A percentile compares a stretch with the other conserved stretches of the same genome.
Evolutionary conservation across 2,888 invertebrate species (phyloP).

Genomic region (Rosalia funebris): DNA sequence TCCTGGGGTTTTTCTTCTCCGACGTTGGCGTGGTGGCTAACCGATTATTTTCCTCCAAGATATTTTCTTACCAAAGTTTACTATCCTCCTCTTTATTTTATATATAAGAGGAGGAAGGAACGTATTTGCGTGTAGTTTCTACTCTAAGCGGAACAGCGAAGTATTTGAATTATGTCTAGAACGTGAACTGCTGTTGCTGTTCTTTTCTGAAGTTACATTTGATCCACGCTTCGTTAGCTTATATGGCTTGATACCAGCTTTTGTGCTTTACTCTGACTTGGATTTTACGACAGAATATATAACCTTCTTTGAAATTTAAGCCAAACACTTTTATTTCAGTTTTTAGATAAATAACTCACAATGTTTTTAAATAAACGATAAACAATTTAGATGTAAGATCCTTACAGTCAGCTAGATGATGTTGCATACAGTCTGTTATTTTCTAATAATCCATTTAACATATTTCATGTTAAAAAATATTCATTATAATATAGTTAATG

Average conservation of each 20-base stretch:
- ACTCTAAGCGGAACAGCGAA: slow-evolving; percentile 26
- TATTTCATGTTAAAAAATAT: too few species aligned
- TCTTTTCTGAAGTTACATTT: slow-evolving; percentile 34
- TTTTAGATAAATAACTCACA: slow-evolving; percentile 19
- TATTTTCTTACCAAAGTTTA: slow-evolving; percentile 22
- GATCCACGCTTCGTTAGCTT: slow-evolving; percentile 39
- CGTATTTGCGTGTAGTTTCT: slow-evolving; percentile 17
- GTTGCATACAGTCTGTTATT: too few species aligned
- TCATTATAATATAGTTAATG: too few species aligned
- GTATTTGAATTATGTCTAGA: slow-evolving; percentile 53
- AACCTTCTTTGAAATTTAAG: slow-evolving; percentile 28
- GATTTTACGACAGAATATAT: slow-evolving; percentile 43
- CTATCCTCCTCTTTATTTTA: slow-evolving; percentile 19
- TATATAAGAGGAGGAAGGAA: slow-evolving; percentile 16
- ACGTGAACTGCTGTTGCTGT: slow-evolving; percentile 44
- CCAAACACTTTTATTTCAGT: slow-evolving; percentile 20
- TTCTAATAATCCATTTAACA: too few species aligned
- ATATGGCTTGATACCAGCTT: slow-evolving; percentile 48
- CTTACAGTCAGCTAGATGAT: too few species aligned
- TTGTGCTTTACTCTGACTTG: slow-evolving; percentile 47
- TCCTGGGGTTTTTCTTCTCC: slow-evolving; percentile 50
- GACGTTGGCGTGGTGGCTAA: slow-evolving; percentile 36
- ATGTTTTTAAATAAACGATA: slow-evolving; percentile 4
- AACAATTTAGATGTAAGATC: too few species aligned
- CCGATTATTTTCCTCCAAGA: slow-evolving; percentile 37